phyloP scores from a whole-genome alignment of 2,888 invertebrate genomes.

The Drosophila limbata region DNA sequence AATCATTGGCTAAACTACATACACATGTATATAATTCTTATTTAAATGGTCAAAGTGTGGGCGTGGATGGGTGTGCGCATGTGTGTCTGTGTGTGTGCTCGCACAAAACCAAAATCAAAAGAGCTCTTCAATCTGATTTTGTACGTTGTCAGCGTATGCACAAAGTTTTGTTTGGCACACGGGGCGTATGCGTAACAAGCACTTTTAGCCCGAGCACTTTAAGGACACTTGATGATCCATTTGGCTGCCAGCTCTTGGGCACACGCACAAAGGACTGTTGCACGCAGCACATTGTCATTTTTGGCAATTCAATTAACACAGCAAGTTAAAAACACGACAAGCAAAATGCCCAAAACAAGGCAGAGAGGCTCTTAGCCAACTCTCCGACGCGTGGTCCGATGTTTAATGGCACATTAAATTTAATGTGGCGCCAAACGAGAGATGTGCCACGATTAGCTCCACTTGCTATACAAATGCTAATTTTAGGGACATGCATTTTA shows the following conservation, averaged over 20 bases:
- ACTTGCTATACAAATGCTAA: slow-evolving; percentile 61
- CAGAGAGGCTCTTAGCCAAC: not conserved
- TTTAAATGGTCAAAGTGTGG: slow-evolving; percentile 40
- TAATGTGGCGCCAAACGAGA: slow-evolving; percentile 57
- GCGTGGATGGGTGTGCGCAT: slow-evolving; percentile 19
- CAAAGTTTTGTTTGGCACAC: slow-evolving; percentile 68
- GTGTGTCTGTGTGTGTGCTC: slow-evolving; percentile 18
- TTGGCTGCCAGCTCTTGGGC: slow-evolving; percentile 45
- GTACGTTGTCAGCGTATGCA: slow-evolving; percentile 36
- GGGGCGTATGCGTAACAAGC: slow-evolving; percentile 73
- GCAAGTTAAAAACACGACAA: slow-evolving; percentile 52
- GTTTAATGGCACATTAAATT: slow-evolving; percentile 74
- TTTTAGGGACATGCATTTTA: slow-evolving; percentile 51
- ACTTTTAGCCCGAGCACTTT: slow-evolving; percentile 51
- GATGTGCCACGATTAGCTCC: slow-evolving; percentile 14
- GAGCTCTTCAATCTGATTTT: slow-evolving; percentile 50
- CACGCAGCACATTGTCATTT: slow-evolving; percentile 52
- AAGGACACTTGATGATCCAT: slow-evolving; percentile 42
- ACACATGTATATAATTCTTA: slow-evolving; percentile 34
- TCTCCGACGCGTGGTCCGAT: slow-evolving; percentile 1
- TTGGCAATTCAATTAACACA: slow-evolving; percentile 74
- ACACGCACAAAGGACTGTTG: slow-evolving; percentile 46
- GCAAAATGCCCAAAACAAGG: slow-evolving; percentile 44
- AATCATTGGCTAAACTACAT: slow-evolving; percentile 26
- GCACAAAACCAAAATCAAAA: slow-evolving; percentile 55